These are phyloP conservation scores for Hirtodrosophila alboralis DNA, from an alignment of 2,888 invertebrate genomes.

Conservation along the genomic window DNA sequence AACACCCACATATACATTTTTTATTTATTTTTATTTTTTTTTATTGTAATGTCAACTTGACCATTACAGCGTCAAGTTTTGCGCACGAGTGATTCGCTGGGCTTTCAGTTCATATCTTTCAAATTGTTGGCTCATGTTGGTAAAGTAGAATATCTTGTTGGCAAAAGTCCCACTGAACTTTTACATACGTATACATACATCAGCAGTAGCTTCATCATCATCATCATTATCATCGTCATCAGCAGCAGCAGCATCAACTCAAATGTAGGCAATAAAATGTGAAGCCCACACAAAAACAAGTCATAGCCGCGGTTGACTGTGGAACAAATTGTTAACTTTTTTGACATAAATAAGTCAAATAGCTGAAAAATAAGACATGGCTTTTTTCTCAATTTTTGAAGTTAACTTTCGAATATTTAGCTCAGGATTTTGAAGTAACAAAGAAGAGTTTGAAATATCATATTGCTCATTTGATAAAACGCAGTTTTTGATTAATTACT, in stretches of 20 bases:
- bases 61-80: conserved; percentile 39
- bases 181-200: conserved; percentile 16
- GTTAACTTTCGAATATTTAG: too few relatives aligned
- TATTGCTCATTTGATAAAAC: too few relatives aligned
- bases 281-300: conserved; percentile 10
- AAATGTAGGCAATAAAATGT: conserved; percentile 55
- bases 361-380: too few relatives aligned
- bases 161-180: conserved; percentile 43
- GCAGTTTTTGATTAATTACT: too few relatives aligned
- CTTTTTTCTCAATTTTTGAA: too few relatives aligned
- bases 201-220: neutral
- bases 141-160: conserved; percentile 67
- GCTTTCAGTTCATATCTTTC: conserved; percentile 24
- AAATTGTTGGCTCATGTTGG: conserved; percentile 54
- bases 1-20: too few relatives aligned
- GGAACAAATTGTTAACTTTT: too few relatives aligned
- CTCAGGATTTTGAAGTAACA: too few relatives aligned
- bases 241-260: conserved; percentile 14
- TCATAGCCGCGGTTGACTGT: conserved; percentile 3
- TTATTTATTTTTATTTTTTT: conserved; percentile 3
- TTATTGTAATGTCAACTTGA: conserved; percentile 42
- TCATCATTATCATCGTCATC: conserved; percentile 6
- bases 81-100: conserved; percentile 41
- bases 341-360: too few relatives aligned
- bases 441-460: too few relatives aligned